phyloP scores from a whole-genome alignment of 2,888 invertebrate genomes.

The Polymixis flavicincta region DNA sequence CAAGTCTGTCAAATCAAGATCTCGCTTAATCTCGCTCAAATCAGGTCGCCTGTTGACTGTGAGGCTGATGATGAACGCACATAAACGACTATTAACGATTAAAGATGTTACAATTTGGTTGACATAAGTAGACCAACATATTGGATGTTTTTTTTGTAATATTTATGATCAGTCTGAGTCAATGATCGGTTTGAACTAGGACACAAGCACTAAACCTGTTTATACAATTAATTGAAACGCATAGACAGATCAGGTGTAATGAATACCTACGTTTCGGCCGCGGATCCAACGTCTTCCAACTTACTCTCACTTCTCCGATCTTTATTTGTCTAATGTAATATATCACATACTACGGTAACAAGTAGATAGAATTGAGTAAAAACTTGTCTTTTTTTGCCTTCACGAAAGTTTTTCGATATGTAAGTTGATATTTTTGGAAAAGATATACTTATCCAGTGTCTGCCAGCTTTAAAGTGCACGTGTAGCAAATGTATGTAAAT shows the following conservation, averaged over 20 bases:
- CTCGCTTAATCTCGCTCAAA: too few species aligned
- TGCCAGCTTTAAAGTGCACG: background rate
- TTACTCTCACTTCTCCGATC: background rate
- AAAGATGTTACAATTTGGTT: background rate
- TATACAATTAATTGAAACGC: slow-evolving; percentile 12
- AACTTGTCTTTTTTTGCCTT: background rate
- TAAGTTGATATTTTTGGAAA: background rate
- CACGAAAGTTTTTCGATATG: background rate
- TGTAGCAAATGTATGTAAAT: too few species aligned
- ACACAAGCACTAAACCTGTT: slow-evolving; percentile 17
- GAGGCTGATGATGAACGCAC: background rate
- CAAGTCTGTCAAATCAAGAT: too few species aligned
- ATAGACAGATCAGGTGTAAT: slow-evolving; percentile 16
- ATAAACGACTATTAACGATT: background rate
- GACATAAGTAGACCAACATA: background rate
- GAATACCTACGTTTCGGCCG: slow-evolving; percentile 2
- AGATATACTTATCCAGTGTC: background rate
- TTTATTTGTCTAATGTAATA: too few species aligned
- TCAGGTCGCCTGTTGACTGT: background rate
- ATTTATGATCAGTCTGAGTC: background rate
- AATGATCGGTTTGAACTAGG: background rate
- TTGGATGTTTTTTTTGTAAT: background rate
- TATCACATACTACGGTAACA: background rate
- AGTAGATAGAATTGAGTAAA: too few species aligned
- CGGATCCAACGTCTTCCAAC: slow-evolving; percentile 3